A percentile compares a stretch with the other conserved stretches of the same genome.
Evolutionary conservation across 2,888 invertebrate species (phyloP).

Genomic region (Galeopsomyia nigrocyanea): DNA sequence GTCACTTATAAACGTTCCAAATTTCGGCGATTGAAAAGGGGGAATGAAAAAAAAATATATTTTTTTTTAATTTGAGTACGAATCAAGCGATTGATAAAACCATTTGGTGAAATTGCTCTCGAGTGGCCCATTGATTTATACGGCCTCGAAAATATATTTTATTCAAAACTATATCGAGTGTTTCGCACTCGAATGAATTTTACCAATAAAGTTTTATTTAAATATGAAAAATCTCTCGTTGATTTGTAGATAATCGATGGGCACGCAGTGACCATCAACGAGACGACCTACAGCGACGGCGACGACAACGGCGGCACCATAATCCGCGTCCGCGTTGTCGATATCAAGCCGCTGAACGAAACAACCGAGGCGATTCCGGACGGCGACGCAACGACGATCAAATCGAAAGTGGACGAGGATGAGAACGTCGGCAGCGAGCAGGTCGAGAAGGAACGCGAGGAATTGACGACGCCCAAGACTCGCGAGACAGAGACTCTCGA

Average conservation of each 20-base stretch:
- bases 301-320: conserved; percentile 64
- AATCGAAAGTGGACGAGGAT: conserved; percentile 50
- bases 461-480: conserved; percentile 26
- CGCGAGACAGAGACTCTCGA: conserved; percentile 63
- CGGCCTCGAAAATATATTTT: too few species aligned
- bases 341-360: conserved; percentile 67
- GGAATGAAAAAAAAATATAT: too few species aligned
- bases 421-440: conserved; percentile 13
- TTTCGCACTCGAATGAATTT: too few species aligned
- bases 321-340: conserved; percentile 69
- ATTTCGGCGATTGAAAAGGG: too few species aligned
- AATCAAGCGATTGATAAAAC: too few species aligned
- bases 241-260: conserved; percentile 70
- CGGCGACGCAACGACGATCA: conserved; percentile 54
- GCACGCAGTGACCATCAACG: conserved; percentile 72
- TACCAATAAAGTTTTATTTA: background rate
- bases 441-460: conserved; percentile 29
- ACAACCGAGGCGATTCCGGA: conserved; percentile 41
- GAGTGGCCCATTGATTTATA: too few species aligned
- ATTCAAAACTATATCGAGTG: too few species aligned
- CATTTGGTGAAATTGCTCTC: too few species aligned
- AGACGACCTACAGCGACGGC: conserved; percentile 70
- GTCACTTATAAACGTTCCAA: too few species aligned
- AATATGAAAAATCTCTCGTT: conserved; percentile 1
- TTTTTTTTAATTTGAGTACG: too few species aligned